Evolutionary conservation across 2,888 invertebrate genomes (phyloP), one percentile per base, ranked within the genome.

Genomic region (Rhodophaea formosa): DNA sequence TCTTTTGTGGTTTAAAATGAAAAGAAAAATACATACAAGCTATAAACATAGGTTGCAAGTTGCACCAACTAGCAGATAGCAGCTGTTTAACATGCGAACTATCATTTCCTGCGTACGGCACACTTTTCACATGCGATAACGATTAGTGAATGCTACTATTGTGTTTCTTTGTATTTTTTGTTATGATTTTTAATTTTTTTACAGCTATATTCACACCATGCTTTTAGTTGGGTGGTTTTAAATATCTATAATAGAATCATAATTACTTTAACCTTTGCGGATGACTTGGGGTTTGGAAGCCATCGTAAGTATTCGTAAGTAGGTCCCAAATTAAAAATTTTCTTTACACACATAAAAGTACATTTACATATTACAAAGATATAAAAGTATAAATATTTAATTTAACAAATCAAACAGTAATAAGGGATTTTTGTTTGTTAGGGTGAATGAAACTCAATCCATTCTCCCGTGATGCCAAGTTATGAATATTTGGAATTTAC

Each of bases 81-180:
- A 39, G 42, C 29, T 65, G 76, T 79, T 82, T 84, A 76, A 77
- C 79, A 83, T 83, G 77, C 72, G 72, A 77, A 81, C 79, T 80
- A 79, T 78, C 80, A 78, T 77, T 85, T 88, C 88, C 87, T 84
- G 86, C 72, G 73, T 73, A 73, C 75, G 81, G 72, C 82, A 84
- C 67, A 86, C 77, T 77, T 84, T 86, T 79, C 71, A 80, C 72
- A 72, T 69, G 69, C 74, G 84, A 83, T 80, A 81, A 70, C 68
- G 64, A 61, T 62, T 62, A 47, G 42, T 56, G 53, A 51, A 51
- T 35, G 47, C 52, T 51, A 66, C 60, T 39, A 59, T 62, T 57
- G 67, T 64, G 47, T 59, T 62, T 32, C 35, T 32, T 23, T 56
- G 35, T 59, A 23, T 51, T 39, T 32, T 16, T 47, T 23, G 39